A percentile compares a stretch with the other conserved stretches of the same genome.
Evolutionary conservation across 2,113 vertebrate genomes (phyloP).

Genomic region (Tamias sibiricus): DNA sequence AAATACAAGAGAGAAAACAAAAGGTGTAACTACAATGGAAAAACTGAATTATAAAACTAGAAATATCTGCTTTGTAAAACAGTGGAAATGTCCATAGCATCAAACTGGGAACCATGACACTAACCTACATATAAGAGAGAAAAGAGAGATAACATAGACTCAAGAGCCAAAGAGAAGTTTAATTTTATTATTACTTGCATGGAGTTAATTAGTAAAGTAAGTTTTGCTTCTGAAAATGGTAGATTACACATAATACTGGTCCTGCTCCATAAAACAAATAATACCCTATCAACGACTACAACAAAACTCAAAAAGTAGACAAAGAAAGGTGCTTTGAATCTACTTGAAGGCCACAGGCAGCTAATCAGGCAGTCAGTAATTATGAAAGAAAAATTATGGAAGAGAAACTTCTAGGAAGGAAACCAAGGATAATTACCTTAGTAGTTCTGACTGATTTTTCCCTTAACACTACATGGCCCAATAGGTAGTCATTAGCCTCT

Average conservation of each 20-base stretch:
- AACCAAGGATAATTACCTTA: not conserved
- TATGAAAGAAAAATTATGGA: not conserved
- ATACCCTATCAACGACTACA: not conserved
- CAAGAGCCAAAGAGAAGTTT: not conserved
- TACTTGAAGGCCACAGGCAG: not conserved
- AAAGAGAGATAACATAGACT: not conserved
- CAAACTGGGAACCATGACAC: not conserved
- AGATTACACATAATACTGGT: not conserved
- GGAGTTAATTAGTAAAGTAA: not conserved
- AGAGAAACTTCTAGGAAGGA: not conserved
- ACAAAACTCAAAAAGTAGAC: not conserved
- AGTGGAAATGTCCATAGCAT: not conserved
- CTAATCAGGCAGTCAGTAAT: not conserved
- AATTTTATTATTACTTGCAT: not conserved
- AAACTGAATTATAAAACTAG: not conserved
- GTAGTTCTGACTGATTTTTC: not conserved
- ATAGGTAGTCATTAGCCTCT: not conserved
- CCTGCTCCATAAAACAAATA: not conserved
- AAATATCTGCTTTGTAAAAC: not conserved
- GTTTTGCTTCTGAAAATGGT: not conserved
- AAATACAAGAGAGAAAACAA: not conserved
- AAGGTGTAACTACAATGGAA: not conserved
- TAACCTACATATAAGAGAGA: not conserved
- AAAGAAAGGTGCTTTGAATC: not conserved
- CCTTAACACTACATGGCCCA: not conserved